Evolutionary conservation across 2,113 vertebrate genomes (phyloP).

Genomic region (Alligator sinensis): DNA sequence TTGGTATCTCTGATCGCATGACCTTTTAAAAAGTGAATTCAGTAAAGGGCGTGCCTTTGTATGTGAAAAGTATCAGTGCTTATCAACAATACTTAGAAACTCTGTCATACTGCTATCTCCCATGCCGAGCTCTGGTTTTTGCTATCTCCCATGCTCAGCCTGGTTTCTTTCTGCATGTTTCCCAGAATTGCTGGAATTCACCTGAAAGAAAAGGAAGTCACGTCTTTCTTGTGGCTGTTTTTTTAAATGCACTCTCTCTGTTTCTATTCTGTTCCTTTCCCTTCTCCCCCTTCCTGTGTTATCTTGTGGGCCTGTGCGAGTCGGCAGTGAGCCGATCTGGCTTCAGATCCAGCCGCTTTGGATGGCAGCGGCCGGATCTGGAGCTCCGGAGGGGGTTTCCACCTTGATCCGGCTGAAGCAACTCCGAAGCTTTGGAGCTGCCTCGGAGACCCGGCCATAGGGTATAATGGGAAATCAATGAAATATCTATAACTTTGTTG

Average conservation of each 20-base stretch:
- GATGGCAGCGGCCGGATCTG: too few relatives aligned
- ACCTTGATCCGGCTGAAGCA: too few relatives aligned
- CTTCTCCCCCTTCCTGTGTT: not conserved
- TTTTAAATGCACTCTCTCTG: not conserved
- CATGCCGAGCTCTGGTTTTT: not conserved
- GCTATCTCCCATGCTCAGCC: not conserved
- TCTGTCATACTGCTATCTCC: not conserved
- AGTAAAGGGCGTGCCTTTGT: conserved; percentile 21
- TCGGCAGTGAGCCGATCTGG: too few relatives aligned
- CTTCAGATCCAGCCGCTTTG: too few relatives aligned
- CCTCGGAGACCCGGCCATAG: too few relatives aligned
- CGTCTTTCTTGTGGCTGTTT: not conserved
- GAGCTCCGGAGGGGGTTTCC: too few relatives aligned
- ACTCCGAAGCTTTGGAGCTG: too few relatives aligned
- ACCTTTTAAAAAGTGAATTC: conserved; percentile 6
- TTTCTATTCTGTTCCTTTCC: not conserved
- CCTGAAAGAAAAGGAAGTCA: conserved; percentile 25
- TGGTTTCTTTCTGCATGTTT: conserved; percentile 32
- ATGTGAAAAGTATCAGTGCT: not conserved
- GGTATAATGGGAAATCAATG: too few relatives aligned
- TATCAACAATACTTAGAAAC: not conserved
- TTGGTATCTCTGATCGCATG: conserved; percentile 19
- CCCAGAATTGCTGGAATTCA: not conserved
- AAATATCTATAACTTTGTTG: too few relatives aligned
- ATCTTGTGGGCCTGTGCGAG: not conserved